Evolutionary conservation across 2,797 vertebrate species (phyloP).

Genomic region (Macroramphosus scolopax): DNA sequence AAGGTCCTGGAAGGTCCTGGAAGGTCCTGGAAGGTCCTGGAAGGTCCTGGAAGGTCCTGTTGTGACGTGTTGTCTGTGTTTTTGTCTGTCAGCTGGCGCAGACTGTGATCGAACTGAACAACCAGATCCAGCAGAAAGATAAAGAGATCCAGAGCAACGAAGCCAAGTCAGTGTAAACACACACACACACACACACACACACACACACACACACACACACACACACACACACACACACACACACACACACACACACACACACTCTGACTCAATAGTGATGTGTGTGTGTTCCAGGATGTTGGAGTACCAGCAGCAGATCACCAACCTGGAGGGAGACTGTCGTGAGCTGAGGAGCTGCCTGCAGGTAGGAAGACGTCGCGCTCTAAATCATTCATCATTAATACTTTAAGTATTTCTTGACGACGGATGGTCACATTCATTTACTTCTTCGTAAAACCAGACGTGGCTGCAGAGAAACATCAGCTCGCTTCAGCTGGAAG

Average conservation of each 20-base stretch:
- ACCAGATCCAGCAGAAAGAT: conserved; percentile 95
- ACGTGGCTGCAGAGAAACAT: too few relatives aligned
- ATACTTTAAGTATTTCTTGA: too few relatives aligned
- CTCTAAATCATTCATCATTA: too few relatives aligned
- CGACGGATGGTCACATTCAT: too few relatives aligned
- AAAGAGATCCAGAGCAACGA: conserved; percentile 93
- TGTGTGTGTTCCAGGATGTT: conserved; percentile 79
- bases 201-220: not conserved
- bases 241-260: not conserved
- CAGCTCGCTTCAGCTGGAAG: too few relatives aligned
- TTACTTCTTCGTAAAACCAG: too few relatives aligned
- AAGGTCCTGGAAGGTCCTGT: not conserved
- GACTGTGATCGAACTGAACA: conserved; percentile 93
- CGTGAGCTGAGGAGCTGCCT: conserved; percentile 83
- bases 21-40: too few relatives aligned
- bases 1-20: too few relatives aligned
- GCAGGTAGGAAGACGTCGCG: conserved; percentile 59
- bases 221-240: not conserved
- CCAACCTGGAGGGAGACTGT: conserved; percentile 86
- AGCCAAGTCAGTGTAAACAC: conserved; percentile 85
- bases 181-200: not conserved
- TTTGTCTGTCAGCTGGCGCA: conserved; percentile 85
- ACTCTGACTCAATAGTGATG: conserved; percentile 2
- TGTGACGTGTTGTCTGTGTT: not conserved
- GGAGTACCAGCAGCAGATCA: conserved; percentile 87